Evolutionary conservation across 2,113 vertebrate species (phyloP), one percentile per base, ranked within the genome.

Genomic region (Catharus minimus): DNA sequence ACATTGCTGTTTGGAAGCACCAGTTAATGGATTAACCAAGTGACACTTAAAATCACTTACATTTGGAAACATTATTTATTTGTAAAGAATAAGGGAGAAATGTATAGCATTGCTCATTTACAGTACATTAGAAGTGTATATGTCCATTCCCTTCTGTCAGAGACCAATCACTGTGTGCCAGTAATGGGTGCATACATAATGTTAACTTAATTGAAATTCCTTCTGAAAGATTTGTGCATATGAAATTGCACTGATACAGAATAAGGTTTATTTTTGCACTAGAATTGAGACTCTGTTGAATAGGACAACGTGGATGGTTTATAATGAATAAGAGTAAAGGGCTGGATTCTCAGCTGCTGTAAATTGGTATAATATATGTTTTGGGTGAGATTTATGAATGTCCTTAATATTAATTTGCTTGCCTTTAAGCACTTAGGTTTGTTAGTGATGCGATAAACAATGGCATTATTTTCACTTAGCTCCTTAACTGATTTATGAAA

Each of bases 171-270:
- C 88, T 19, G 58, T 5, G 18, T 39, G 92, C 92, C 75, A 78
- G 93, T 95, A 96, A 95, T 96, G 94, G 93, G 86, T 95, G 93
- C 92, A 95, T 94, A 94, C 93, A 94, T 95, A 95, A 96, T 95
- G 90, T 76, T 95, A 90, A 92, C 91, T 96, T 96, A 95, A 95
- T 96, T 96, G 94, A 94, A 93, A 95, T 95, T 84, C 94, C 88
- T 95, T 94, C 94, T 89, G 95, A 95, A 95, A 94, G 94, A 96
- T 89, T 95, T 92, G 94, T 95, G 86, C 92, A 84, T 95, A 65
- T 86, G 94, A 94, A 96, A 95, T 94, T 82, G 77, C 93, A 91
- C 85, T 94, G 95, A 65, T 94, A 88, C 79, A 82, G 80, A 84
- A 58, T 43, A 93, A 94, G 94, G 72, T 89, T 91, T 91, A 91